Conservation (phyloP, 2,113 vertebrate species). For the Sturnira hondurensis region DNA sequence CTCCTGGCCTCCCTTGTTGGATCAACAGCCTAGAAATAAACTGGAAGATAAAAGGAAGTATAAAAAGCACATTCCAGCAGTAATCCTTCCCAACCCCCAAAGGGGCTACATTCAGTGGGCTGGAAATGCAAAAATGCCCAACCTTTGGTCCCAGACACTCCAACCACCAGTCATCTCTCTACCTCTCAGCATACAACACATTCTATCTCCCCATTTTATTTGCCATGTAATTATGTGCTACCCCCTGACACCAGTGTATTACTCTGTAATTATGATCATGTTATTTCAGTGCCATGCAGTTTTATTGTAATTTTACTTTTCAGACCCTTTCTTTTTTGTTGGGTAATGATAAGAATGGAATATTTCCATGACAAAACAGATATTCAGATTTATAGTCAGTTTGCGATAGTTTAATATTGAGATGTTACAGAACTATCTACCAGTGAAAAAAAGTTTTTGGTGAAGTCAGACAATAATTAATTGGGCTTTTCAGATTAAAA, state of each 20-base stretch:
- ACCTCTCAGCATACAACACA: background rate
- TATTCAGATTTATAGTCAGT: conserved; percentile 9
- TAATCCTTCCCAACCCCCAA: background rate
- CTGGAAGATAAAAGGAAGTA: background rate
- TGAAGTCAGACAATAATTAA: conserved; percentile 2
- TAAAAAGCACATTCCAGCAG: background rate
- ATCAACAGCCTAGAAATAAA: background rate
- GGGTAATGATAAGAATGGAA: background rate
- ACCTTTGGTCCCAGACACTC: background rate
- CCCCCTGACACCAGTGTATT: background rate
- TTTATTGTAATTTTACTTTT: conserved; percentile 25
- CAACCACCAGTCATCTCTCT: background rate
- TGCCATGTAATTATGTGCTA: conserved; percentile 43
- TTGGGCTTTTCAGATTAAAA: background rate
- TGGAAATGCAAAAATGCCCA: background rate
- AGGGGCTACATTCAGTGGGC: background rate
- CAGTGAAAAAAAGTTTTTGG: background rate
- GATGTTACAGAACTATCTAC: background rate
- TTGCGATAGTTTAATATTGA: conserved; percentile 30
- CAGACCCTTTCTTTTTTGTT: background rate
- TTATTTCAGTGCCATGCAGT: background rate
- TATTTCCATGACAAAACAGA: conserved; percentile 20
- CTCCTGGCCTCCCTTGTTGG: background rate
- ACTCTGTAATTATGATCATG: conserved; percentile 5
- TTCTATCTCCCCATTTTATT: background rate